Conservation (phyloP, 2,797 vertebrate species). For the Paguma larvata region DNA sequence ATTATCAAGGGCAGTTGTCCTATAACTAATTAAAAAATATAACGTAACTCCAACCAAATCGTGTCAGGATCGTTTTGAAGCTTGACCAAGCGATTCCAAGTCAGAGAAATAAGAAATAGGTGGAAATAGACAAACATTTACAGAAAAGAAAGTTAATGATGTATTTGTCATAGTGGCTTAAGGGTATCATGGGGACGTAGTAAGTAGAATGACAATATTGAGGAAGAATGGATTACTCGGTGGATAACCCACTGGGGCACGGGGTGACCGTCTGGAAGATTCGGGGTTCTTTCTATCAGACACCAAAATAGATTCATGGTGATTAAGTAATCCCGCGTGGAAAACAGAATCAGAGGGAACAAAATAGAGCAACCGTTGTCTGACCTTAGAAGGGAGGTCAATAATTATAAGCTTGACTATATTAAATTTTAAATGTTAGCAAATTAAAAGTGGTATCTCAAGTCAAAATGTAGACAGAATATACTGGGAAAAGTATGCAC, state of each 20-base stretch:
- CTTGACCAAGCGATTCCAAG: constrained; percentile 31
- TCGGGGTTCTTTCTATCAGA: neutral
- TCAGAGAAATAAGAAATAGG: neutral
- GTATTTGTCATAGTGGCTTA: neutral
- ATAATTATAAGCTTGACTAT: neutral
- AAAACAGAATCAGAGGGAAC: neutral
- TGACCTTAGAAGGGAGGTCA: neutral
- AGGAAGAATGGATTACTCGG: neutral
- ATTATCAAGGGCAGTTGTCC: neutral
- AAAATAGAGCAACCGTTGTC: neutral
- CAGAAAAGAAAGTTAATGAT: neutral
- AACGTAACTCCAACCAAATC: neutral
- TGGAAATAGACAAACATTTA: neutral
- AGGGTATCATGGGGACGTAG: neutral
- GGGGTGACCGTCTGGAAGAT: neutral
- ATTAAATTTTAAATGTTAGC: neutral
- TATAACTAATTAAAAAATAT: neutral
- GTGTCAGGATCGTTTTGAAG: constrained; percentile 9
- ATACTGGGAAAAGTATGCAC: neutral
- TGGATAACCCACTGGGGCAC: neutral
- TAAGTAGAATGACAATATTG: neutral
- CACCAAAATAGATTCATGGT: neutral
- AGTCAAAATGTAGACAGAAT: constrained; percentile 13
- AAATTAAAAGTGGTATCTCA: constrained; percentile 27
- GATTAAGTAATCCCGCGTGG: neutral